Evolutionary conservation across 2,888 invertebrate genomes (phyloP), one percentile per base, ranked within the genome.

Genomic region (Tillus elongatus): DNA sequence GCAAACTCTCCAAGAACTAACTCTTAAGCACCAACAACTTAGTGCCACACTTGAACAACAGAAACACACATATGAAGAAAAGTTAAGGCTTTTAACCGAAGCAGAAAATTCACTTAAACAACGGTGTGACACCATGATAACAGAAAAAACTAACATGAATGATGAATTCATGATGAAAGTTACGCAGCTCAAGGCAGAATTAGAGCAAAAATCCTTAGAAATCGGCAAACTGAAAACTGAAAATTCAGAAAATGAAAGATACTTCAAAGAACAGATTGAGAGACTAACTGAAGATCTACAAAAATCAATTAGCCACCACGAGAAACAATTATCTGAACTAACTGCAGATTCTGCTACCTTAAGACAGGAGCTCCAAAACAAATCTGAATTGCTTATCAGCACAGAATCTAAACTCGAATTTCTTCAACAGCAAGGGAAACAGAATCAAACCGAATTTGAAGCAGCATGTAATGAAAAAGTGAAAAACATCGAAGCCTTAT

Each of bases 61-160:
- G 8, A 28, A 35, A 33, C 3, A 13, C 2, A 38, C 40, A 4
- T 33, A 42, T 11, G 49, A 54, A 38, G 49, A 51, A 33, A 52
- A 53, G 36, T 34, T 56, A 9, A 42, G 47, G 15, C 24, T 40
- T 4, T 30, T 12, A 4, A 12, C 39, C 12, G 34, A 42, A 41
- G 49, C 37, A 26, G 54, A 12, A 32, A 10, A 30, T 12, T 14
- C 26, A 28, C 29, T 36, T 2, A 33, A 35, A 15, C 12, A 39
- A 15, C 41, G 33, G 6, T 37, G 35, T 27, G 35, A 41, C 2
- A 13, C 4, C 6, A 14, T 32, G 8, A 3, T 35, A n/a, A 29
- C 10, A 6, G 41, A 43, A 34, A 9, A 35, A n/a, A 19, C 33
- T 8, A 31, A 29, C 24, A 8, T 13, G 10, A 26, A 32, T 1